phyloP scores from a whole-genome alignment of 1,140 invertebrate genomes.

The Argopecten irradians region DNA sequence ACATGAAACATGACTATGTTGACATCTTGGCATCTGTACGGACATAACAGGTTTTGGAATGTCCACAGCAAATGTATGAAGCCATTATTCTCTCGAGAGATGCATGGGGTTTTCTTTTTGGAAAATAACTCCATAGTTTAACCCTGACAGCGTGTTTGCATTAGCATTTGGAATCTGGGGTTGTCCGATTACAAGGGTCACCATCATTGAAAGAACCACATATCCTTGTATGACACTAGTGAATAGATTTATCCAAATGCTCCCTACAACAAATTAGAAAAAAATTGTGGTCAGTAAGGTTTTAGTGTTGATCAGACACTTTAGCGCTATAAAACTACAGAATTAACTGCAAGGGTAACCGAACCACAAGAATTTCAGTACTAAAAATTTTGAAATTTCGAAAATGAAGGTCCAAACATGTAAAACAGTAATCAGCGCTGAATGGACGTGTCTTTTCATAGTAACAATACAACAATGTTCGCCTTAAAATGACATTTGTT shows the following conservation, averaged over 20 bases:
- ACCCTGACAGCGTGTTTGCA: constrained; percentile 13
- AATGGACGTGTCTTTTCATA: background rate
- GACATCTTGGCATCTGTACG: background rate
- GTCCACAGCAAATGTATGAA: constrained; percentile 32
- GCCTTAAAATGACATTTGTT: background rate
- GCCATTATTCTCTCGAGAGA: constrained; percentile 32
- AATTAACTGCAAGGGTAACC: background rate
- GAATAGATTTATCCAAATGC: constrained; percentile 14
- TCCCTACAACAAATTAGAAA: background rate
- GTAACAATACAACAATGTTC: background rate
- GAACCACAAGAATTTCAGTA: background rate
- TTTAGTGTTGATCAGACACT: background rate
- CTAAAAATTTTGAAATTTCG: background rate
- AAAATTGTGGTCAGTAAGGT: background rate
- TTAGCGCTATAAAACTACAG: background rate
- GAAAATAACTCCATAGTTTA: constrained; percentile 41
- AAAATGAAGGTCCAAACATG: background rate
- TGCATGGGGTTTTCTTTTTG: constrained; percentile 24
- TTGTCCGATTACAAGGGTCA: constrained; percentile 4
- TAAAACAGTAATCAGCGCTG: background rate
- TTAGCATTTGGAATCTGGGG: background rate
- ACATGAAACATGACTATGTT: background rate
- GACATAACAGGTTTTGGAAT: constrained; percentile 25
- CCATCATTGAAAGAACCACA: background rate
- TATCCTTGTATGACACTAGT: background rate